Conservation (phyloP, 2,888 invertebrate genomes). For the Orthosia incerta region DNA sequence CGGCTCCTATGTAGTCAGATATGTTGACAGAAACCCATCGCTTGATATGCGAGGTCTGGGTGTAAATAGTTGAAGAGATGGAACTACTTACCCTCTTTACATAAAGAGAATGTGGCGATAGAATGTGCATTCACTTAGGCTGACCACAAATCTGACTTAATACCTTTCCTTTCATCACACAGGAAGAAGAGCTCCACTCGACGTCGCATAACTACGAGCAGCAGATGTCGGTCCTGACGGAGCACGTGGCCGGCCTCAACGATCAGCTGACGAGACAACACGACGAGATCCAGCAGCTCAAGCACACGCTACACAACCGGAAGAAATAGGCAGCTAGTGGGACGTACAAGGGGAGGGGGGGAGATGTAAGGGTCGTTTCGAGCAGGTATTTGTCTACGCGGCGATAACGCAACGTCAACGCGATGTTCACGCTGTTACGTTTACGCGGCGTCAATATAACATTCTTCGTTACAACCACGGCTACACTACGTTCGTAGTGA, state of each 20-base stretch:
- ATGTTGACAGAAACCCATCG: no score
- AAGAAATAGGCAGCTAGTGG: constrained; percentile 82
- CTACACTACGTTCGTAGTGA: background rate
- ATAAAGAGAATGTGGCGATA: no score
- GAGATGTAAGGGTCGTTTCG: background rate
- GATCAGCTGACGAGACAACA: constrained; percentile 96
- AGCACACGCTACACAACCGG: constrained; percentile 90
- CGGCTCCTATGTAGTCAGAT: no score
- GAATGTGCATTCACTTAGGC: no score
- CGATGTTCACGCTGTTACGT: background rate
- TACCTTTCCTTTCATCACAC: background rate
- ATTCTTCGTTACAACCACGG: background rate
- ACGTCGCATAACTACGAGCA: constrained; percentile 93
- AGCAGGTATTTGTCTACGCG: background rate
- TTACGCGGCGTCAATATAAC: no score
- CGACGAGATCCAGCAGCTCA: constrained; percentile 94
- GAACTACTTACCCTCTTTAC: no score
- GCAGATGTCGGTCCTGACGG: constrained; percentile 92
- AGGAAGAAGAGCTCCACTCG: constrained; percentile 92
- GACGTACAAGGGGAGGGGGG: background rate
- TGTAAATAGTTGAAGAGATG: no score
- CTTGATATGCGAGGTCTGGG: no score
- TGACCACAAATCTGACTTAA: no score
- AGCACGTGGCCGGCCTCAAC: constrained; percentile 92
- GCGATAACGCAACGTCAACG: background rate